These are phyloP conservation scores for Smutsia gigantea DNA, from an alignment of 2,797 vertebrate species.

Conservation along the genomic window DNA sequence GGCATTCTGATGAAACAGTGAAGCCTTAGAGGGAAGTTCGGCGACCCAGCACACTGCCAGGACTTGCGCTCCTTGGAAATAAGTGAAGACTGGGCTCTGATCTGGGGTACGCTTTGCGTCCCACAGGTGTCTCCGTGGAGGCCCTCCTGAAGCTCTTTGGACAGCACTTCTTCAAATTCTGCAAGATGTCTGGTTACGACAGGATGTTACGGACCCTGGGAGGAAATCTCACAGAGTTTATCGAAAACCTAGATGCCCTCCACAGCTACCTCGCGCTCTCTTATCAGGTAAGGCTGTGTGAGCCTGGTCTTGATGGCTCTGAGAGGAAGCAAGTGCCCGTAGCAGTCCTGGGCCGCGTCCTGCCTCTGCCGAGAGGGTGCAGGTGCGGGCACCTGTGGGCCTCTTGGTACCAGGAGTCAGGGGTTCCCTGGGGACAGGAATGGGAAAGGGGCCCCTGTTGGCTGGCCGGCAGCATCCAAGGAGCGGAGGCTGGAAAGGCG, in stretches of 20 bases:
- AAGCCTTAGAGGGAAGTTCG: not conserved
- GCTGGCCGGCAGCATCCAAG: not conserved
- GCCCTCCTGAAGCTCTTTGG: slow-evolving; percentile 90
- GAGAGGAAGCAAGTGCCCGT: not conserved
- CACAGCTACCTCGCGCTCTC: slow-evolving; percentile 91
- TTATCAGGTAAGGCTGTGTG: slow-evolving; percentile 86
- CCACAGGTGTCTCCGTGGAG: slow-evolving; percentile 85
- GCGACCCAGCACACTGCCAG: fast-evolving
- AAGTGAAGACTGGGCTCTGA: not conserved
- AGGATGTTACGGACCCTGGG: slow-evolving; percentile 90
- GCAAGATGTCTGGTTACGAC: slow-evolving; percentile 91
- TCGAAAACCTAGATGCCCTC: slow-evolving; percentile 91
- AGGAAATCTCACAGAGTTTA: slow-evolving; percentile 89
- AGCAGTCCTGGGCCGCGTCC: not conserved
- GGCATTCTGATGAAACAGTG: not conserved
- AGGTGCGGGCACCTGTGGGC: not conserved
- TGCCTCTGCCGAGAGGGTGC: fast-evolving
- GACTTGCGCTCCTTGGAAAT: not conserved
- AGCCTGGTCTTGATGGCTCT: not conserved
- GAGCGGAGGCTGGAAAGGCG: not conserved
- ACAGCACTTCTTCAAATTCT: slow-evolving; percentile 91
- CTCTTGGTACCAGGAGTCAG: not conserved
- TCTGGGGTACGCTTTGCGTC: not conserved
- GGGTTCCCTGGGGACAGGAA: not conserved
- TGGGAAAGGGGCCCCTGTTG: not conserved